phyloP scores from a whole-genome alignment of 53 echinoderm and acorn worm species.

The Glandiceps talaboti region DNA sequence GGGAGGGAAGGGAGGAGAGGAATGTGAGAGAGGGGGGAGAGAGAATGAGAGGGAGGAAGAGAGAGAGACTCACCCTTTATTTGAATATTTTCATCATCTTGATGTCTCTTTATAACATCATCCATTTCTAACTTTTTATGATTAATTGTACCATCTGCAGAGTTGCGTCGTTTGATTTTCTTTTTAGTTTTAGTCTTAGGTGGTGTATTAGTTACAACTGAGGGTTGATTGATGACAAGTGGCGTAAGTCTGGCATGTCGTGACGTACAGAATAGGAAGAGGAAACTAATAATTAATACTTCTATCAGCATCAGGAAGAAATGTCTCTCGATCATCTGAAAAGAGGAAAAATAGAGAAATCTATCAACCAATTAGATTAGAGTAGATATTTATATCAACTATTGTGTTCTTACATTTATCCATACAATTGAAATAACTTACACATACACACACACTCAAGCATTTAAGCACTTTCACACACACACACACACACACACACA shows the following conservation, averaged over 20 bases:
- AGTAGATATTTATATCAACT: no score
- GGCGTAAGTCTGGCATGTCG: not conserved
- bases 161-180: constrained; percentile 5
- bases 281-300: constrained; percentile 41
- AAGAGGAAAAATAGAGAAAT: not conserved
- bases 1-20: no score
- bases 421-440: no score
- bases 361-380: no score
- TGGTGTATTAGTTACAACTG: not conserved
- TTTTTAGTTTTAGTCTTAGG: not conserved
- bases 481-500: no score
- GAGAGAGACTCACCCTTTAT: not conserved
- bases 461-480: no score
- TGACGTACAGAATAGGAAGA: constrained; percentile 43
- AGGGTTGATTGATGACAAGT: not conserved
- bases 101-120: not conserved
- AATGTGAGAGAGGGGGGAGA: no score
- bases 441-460: no score
- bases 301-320: constrained; percentile 79
- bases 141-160: not conserved
- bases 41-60: no score
- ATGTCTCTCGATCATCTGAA: constrained; percentile 72
- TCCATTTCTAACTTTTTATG: not conserved
- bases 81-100: not conserved
- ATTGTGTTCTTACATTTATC: no score